Conservation (phyloP, 1,140 invertebrate genomes). For the Triops cancriformis region DNA sequence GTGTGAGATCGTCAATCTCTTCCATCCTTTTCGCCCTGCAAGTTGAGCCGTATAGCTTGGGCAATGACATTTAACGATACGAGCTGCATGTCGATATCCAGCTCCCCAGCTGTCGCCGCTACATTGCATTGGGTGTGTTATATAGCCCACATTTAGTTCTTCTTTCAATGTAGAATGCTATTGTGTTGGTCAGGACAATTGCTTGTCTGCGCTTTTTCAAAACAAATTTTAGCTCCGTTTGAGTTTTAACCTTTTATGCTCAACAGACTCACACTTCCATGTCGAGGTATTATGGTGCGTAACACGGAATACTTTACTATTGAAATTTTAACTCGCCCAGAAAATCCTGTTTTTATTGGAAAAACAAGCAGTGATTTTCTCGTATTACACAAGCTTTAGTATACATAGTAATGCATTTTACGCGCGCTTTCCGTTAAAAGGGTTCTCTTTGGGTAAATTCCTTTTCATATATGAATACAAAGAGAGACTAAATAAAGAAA, state of each 20-base stretch:
- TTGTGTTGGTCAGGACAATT: neutral
- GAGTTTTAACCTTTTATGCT: neutral
- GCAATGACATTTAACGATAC: constrained; percentile 9
- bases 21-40: neutral
- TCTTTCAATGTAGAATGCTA: neutral
- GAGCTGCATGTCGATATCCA: constrained; percentile 9
- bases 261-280: neutral
- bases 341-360: too few relatives aligned
- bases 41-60: neutral
- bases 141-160: constrained; percentile 3
- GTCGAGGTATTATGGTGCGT: neutral
- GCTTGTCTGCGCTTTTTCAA: neutral
- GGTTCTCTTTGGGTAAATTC: too few relatives aligned
- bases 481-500: too few relatives aligned
- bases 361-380: too few relatives aligned
- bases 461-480: too few relatives aligned
- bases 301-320: too few relatives aligned
- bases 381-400: too few relatives aligned
- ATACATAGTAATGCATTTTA: too few relatives aligned
- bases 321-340: too few relatives aligned
- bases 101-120: constrained; percentile 9
- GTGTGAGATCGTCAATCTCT: neutral
- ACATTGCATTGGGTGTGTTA: constrained; percentile 10
- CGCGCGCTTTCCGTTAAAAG: too few relatives aligned
- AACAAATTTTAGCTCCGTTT: neutral